These are phyloP conservation scores for Trachymyrmex cornetzi DNA, from an alignment of 1,140 invertebrate species.

Conservation along the genomic window DNA sequence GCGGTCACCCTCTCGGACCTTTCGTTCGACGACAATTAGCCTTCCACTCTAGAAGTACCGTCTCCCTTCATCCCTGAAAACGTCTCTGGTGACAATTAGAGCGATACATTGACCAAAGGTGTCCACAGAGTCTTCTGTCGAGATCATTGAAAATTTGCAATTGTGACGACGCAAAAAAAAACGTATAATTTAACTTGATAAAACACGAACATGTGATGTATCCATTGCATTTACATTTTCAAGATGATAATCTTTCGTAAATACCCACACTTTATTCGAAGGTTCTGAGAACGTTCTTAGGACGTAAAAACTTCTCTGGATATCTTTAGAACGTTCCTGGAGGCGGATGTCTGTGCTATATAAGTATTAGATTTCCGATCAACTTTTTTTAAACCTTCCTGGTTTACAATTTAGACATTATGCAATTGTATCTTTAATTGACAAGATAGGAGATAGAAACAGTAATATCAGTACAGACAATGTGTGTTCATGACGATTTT, in stretches of 20 bases:
- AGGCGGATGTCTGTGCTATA: no score
- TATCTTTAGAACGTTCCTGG: no score
- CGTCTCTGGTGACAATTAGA: slow-evolving; percentile 71
- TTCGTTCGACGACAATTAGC: slow-evolving; percentile 81
- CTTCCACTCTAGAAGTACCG: slow-evolving; percentile 70
- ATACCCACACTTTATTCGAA: no score
- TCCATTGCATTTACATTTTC: not conserved
- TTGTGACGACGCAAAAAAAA: not conserved
- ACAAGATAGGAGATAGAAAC: not conserved
- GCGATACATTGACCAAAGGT: slow-evolving; percentile 57
- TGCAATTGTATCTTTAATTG: not conserved
- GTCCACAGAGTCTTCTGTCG: slow-evolving; percentile 3
- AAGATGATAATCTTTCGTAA: not conserved
- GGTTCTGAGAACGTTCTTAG: no score
- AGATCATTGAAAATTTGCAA: slow-evolving; percentile 12
- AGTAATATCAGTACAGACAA: not conserved
- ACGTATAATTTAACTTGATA: not conserved
- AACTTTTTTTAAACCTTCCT: not conserved
- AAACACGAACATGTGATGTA: not conserved
- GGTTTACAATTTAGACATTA: not conserved
- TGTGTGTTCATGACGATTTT: slow-evolving; percentile 52
- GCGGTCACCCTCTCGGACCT: slow-evolving; percentile 78
- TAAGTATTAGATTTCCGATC: not conserved
- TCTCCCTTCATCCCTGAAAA: slow-evolving; percentile 73
- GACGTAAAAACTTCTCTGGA: no score